Conservation (phyloP, 2,888 invertebrate species). For the Agrochola macilenta region DNA sequence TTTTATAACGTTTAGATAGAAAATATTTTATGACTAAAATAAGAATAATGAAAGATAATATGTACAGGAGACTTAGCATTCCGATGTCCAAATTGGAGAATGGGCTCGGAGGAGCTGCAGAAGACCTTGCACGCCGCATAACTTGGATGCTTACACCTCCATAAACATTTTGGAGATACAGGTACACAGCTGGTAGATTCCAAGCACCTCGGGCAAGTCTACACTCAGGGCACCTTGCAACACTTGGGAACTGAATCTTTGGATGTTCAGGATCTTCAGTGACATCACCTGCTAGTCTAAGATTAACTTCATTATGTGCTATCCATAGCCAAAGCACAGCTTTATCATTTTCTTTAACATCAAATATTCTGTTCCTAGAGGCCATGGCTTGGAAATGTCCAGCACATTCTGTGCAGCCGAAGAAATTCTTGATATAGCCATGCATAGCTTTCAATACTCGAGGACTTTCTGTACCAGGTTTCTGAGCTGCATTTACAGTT, state of each 20-base stretch:
- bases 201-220: conserved; percentile 90
- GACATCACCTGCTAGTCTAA: conserved; percentile 95
- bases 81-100: conserved; percentile 93
- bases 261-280: conserved; percentile 97
- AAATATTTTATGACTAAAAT: conserved; percentile 94
- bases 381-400: conserved; percentile 97
- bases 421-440: conserved; percentile 97
- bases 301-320: conserved; percentile 98
- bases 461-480: conserved; percentile 89
- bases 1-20: conserved; percentile 93
- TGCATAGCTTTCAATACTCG: conserved; percentile 95
- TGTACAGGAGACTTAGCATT: conserved; percentile 94
- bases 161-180: conserved; percentile 91
- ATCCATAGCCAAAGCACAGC: conserved; percentile 98
- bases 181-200: conserved; percentile 92
- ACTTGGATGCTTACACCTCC: conserved; percentile 78
- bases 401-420: conserved; percentile 97
- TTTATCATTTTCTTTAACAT: conserved; percentile 93
- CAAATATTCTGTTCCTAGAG: conserved; percentile 92
- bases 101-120: conserved; percentile 82
- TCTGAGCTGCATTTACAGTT: conserved; percentile 93
- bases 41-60: conserved; percentile 94
- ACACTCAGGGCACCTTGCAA: conserved; percentile 93
- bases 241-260: conserved; percentile 96
- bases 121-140: conserved; percentile 69